Base-by-base conservation (phyloP, 2,797 vertebrate genomes). In the Spatula clypeata region DNA sequence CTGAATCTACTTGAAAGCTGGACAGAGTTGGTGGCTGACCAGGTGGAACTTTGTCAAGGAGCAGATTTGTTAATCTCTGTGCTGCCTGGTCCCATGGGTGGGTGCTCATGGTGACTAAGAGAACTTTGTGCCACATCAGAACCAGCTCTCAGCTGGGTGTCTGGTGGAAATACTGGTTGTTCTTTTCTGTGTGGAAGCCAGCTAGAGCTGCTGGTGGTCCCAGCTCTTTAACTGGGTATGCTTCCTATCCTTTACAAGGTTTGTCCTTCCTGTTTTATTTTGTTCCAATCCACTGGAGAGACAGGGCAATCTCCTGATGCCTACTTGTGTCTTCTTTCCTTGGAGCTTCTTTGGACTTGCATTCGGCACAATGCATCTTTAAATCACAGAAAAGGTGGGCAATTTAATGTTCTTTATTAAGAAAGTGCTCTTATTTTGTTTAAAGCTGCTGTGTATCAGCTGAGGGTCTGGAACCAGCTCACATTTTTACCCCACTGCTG, bases 311-410 rank as follows among this genome's bases (percentile, higher is more conserved):
- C 18, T 60, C 55, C n/a, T 74, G 55, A 20, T 47, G 42, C 42
- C 42, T 60, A 8, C 42, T 11, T 58, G 14, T 13, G 13, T 34
- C 32, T 47, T 58, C 7, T 61, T 60, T 21, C 32, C 26, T 49
- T 34, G 32, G 57, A 49, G 26, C 23, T 67, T 67, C n/a, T 23
- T 67, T 24, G n/a, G 21, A 47, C n/a, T 66, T 66, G 8, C 14
- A 47, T 47, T 60, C 16, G 31, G 54, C 13, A 31, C 47, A 29
- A 31, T 15, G 40, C 31, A 8, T 13, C 57, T 85, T 69, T 17
- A 70, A 77, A 58, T 66, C 6, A 6, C 9, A 31, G 60, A 53
- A 77, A 74, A 47, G 0, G 1, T 0, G 1, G 8, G 5, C 18
- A 81, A 19, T 51, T 72, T 80, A 0, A 0, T 36, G 18, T 51